phyloP scores from a whole-genome alignment of 2,113 vertebrate genomes.

The Ciconia boyciana region DNA sequence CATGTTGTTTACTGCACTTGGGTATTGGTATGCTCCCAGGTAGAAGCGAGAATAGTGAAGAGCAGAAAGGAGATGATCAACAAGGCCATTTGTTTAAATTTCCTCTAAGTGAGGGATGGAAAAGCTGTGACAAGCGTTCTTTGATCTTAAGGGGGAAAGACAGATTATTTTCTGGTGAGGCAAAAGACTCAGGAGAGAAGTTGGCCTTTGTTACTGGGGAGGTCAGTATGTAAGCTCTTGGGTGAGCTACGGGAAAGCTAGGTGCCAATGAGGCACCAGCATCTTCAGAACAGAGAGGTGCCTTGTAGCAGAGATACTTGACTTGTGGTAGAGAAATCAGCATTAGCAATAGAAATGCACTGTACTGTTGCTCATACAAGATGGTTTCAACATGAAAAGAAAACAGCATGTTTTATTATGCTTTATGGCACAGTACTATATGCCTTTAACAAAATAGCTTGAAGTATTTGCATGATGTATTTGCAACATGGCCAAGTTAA shows the following conservation, averaged over 20 bases:
- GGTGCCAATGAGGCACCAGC: not conserved
- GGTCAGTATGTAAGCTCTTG: not conserved
- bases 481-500: constrained; percentile 61
- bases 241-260: not conserved
- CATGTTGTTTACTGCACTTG: not conserved
- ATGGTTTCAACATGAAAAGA: constrained; percentile 22
- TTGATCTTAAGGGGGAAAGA: not conserved
- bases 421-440: constrained; percentile 1
- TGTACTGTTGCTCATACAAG: not conserved
- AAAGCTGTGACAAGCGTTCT: not conserved
- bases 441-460: constrained; percentile 49
- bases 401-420: constrained; percentile 25
- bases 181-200: not conserved
- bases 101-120: not conserved
- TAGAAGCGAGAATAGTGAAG: not conserved
- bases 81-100: constrained; percentile 5
- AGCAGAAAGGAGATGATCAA: not conserved
- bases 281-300: not conserved
- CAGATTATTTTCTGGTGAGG: not conserved
- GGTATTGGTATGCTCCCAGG: not conserved
- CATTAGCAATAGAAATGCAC: not conserved
- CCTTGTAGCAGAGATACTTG: not conserved
- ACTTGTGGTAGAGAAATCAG: not conserved
- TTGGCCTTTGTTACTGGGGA: not conserved
- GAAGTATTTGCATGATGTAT: constrained; percentile 47